A percentile compares a stretch with the other conserved stretches of the same genome.
Evolutionary conservation across 2,888 invertebrate species (phyloP).

Genomic region (Nasonia oneida): DNA sequence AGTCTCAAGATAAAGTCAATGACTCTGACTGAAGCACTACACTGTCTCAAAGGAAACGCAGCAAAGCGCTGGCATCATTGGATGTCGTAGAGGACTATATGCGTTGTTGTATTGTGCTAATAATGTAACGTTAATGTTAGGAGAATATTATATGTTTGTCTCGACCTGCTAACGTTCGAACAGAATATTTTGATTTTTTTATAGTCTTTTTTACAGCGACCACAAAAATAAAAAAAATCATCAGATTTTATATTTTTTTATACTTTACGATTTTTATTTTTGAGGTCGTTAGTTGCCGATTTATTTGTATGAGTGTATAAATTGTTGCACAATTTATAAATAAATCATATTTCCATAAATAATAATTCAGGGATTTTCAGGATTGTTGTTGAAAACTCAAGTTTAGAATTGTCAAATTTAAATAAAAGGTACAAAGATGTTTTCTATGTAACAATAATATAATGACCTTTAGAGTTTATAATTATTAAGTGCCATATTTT

Average conservation of each 20-base stretch:
- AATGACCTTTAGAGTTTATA: not conserved
- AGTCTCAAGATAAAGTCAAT: constrained; percentile 9
- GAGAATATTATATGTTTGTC: not conserved
- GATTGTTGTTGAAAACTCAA: not conserved
- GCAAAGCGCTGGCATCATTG: not conserved
- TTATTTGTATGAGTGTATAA: not conserved
- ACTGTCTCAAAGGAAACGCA: not conserved
- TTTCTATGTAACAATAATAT: not conserved
- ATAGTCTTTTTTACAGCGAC: not conserved
- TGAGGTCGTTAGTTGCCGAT: not conserved
- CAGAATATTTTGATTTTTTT: not conserved
- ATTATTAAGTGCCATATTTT: not conserved
- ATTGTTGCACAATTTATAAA: constrained; percentile 3
- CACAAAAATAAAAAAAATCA: not conserved
- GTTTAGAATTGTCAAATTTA: not conserved
- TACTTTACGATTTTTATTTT: not conserved
- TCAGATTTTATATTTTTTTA: not conserved
- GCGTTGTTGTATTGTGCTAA: not conserved
- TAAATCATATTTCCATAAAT: not conserved
- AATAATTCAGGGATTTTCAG: not conserved
- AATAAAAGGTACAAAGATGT: not conserved
- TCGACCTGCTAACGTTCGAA: not conserved
- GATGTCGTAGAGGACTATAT: constrained; percentile 13
- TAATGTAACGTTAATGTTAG: not conserved
- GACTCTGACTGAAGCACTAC: not conserved